Conservation (phyloP, 2,797 vertebrate genomes). For the Pagetopsis macropterus region DNA sequence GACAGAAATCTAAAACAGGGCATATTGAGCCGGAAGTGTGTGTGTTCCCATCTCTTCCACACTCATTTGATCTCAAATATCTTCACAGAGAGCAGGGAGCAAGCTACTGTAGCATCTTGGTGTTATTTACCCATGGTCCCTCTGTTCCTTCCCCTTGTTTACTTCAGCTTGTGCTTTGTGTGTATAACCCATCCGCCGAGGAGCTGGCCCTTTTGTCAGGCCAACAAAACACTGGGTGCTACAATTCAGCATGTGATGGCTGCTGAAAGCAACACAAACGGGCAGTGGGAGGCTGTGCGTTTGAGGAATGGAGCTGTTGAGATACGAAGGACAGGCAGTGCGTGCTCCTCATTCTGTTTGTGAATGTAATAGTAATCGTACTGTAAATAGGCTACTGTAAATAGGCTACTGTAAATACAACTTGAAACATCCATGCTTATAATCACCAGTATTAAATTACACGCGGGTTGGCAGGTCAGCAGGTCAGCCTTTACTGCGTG, state of each 20-base stretch:
- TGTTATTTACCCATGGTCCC: constrained; percentile 58
- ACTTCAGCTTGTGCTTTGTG: constrained; percentile 52
- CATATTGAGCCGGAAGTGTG: background rate
- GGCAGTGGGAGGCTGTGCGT: constrained; percentile 9
- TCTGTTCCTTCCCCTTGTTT: constrained; percentile 50
- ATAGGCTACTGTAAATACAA: constrained; percentile 68
- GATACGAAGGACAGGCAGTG: constrained; percentile 54
- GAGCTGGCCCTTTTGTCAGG: constrained; percentile 48
- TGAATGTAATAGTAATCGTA: constrained; percentile 45
- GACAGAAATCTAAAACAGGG: background rate
- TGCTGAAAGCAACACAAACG: constrained; percentile 2
- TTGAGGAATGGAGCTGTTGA: constrained; percentile 54
- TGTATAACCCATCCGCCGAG: constrained; percentile 43
- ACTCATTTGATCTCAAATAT: background rate
- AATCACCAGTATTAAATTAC: constrained; percentile 65
- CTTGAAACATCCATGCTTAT: constrained; percentile 33
- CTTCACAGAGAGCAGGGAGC: constrained; percentile 1
- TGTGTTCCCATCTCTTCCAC: background rate
- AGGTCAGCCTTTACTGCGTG: constrained; percentile 20
- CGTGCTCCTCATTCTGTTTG: constrained; percentile 24
- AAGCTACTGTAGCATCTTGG: constrained; percentile 11
- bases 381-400: constrained; percentile 67
- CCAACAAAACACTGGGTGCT: constrained; percentile 66
- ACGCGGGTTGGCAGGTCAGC: constrained; percentile 42
- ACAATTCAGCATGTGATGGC: constrained; percentile 46